These are phyloP conservation scores for Verasper variegatus DNA, from an alignment of 2,113 vertebrate species.

Conservation along the genomic window DNA sequence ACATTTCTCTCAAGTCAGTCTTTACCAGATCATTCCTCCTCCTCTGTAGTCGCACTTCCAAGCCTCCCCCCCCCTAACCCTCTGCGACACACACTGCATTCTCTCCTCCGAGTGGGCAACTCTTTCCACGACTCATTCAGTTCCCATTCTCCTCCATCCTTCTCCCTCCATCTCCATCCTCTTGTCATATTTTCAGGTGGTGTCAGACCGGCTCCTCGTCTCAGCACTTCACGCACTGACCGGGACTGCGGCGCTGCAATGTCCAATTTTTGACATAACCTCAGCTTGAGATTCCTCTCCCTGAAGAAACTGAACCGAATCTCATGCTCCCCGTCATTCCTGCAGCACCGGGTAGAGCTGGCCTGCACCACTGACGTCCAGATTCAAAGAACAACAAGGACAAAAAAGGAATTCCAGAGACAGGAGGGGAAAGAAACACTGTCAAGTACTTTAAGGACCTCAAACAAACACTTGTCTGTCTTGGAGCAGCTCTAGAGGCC, in stretches of 20 bases:
- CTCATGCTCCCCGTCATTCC: slow-evolving; percentile 11
- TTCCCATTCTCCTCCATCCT: slow-evolving; percentile 59
- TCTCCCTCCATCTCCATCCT: slow-evolving; percentile 63
- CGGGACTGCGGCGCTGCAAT: slow-evolving; percentile 38
- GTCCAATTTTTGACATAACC: slow-evolving; percentile 7
- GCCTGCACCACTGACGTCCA: slow-evolving; percentile 36
- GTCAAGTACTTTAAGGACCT: slow-evolving; percentile 5
- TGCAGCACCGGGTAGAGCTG: slow-evolving; percentile 13
- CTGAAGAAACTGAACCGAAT: slow-evolving; percentile 8
- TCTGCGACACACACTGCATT: slow-evolving; percentile 13
- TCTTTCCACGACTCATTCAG: slow-evolving; percentile 44
- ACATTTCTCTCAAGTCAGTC: background rate
- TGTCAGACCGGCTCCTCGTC: slow-evolving; percentile 22
- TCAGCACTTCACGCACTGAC: slow-evolving; percentile 43
- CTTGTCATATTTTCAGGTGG: slow-evolving; percentile 70
- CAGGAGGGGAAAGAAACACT: slow-evolving; percentile 1
- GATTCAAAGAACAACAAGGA: slow-evolving; percentile 3
- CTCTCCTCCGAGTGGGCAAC: slow-evolving; percentile 27
- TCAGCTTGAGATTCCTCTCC: slow-evolving; percentile 23
- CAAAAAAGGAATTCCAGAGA: background rate
- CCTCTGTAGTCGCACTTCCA: slow-evolving; percentile 8
- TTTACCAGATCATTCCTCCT: slow-evolving; percentile 13
- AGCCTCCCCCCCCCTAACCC: slow-evolving; percentile 14
- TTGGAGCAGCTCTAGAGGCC: slow-evolving; percentile 35
- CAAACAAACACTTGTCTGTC: background rate